Conservation (phyloP, 2,113 vertebrate genomes). For the Geococcyx californianus region DNA sequence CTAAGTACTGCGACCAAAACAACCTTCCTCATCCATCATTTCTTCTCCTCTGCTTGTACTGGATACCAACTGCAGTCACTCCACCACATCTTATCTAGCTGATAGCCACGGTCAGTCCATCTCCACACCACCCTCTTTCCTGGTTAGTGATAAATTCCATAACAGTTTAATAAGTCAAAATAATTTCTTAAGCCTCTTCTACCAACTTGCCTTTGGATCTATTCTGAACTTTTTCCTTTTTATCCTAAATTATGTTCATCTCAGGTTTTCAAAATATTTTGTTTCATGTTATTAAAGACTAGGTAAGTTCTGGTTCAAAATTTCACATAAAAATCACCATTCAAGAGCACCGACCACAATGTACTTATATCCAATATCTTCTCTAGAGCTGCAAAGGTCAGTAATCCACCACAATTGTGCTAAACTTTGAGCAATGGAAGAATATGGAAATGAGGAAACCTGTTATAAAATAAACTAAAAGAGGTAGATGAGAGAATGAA, state of each 20-base stretch:
- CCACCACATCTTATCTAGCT: fast-evolving
- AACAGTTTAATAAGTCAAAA: background rate
- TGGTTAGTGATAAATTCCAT: background rate
- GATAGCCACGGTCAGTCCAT: background rate
- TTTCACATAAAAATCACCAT: background rate
- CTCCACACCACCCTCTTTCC: background rate
- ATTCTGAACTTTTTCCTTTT: background rate
- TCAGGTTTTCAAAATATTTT: background rate
- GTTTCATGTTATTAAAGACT: background rate
- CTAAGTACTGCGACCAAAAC: background rate
- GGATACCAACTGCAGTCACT: background rate
- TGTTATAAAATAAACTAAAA: background rate
- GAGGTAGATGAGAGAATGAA: background rate
- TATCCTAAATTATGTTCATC: background rate
- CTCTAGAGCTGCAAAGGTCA: background rate
- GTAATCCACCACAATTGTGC: background rate
- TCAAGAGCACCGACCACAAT: background rate
- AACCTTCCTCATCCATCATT: background rate
- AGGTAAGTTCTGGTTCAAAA: background rate
- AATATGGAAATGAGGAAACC: background rate
- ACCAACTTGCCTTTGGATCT: no score
- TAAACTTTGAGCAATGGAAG: background rate
- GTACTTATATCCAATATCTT: background rate
- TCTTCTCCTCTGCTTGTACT: background rate
- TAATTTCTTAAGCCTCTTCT: background rate